Conservation (phyloP, 2,797 vertebrate species). For the Picus viridis region DNA sequence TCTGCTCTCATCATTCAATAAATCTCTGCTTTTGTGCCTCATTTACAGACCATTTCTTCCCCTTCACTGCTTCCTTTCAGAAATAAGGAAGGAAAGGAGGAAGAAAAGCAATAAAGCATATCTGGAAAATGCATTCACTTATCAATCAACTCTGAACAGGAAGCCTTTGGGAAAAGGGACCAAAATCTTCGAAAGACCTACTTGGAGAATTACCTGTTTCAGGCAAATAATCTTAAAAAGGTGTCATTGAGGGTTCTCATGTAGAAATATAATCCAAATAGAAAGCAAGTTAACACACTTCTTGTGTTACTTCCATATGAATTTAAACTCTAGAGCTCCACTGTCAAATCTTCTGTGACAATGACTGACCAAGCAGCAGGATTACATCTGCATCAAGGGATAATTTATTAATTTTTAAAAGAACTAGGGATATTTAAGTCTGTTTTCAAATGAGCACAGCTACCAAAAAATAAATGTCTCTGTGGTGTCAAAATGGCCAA, state of each 20-base stretch:
- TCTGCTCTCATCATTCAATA: too few relatives aligned
- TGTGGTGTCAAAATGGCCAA: background rate
- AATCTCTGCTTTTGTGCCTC: too few relatives aligned
- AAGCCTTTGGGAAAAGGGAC: background rate
- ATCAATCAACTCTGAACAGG: too few relatives aligned
- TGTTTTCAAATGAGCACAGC: background rate
- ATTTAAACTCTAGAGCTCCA: background rate
- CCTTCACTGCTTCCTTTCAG: too few relatives aligned
- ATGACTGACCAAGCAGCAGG: background rate
- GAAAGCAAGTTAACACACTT: background rate
- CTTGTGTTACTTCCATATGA: background rate
- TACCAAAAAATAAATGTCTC: background rate
- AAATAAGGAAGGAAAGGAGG: too few relatives aligned
- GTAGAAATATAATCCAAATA: background rate
- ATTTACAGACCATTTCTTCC: too few relatives aligned
- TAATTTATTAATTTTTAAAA: background rate
- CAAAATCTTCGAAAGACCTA: background rate
- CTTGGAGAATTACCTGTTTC: background rate
- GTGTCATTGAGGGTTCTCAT: background rate
- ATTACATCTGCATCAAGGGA: background rate
- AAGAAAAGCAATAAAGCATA: too few relatives aligned
- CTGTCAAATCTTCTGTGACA: background rate
- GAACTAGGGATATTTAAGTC: background rate
- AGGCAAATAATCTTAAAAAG: background rate
- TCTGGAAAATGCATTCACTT: too few relatives aligned